phyloP scores from a whole-genome alignment of 2,888 invertebrate species.

The Hemithea aestivaria region DNA sequence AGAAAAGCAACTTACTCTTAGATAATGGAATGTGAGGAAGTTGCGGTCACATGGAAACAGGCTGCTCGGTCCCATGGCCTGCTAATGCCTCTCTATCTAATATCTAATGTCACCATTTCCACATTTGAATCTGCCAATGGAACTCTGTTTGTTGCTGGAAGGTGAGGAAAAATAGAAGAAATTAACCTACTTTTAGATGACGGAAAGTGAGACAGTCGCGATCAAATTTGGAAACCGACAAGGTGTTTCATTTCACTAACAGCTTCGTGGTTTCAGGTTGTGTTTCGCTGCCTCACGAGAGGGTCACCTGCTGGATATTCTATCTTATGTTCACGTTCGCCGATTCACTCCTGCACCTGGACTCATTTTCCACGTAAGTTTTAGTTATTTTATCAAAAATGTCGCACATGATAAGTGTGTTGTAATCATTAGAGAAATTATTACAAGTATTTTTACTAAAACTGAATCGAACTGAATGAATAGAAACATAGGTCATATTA shows the following conservation, averaged over 20 bases:
- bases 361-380: constrained; percentile 94
- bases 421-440: no score
- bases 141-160: constrained; percentile 95
- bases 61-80: constrained; percentile 92
- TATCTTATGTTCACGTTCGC: constrained; percentile 94
- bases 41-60: constrained; percentile 96
- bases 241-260: background rate
- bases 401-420: no score
- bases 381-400: no score
- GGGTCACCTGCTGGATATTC: constrained; percentile 92
- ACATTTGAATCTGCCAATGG: constrained; percentile 97
- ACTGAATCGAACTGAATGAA: no score
- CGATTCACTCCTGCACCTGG: constrained; percentile 97
- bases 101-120: constrained; percentile 90
- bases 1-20: constrained; percentile 77
- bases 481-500: no score
- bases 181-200: no score
- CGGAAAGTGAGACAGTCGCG: constrained; percentile 97
- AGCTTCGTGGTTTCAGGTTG: constrained; percentile 69
- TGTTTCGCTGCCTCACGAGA: constrained; percentile 96
- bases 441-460: no score
- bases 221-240: constrained; percentile 95
- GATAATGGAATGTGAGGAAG: no score
- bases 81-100: constrained; percentile 91
- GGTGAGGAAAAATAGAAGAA: constrained; percentile 65